Evolutionary conservation across 2,888 invertebrate species (phyloP), one percentile per base, ranked within the genome.

Genomic region (Hylaea fasciaria): DNA sequence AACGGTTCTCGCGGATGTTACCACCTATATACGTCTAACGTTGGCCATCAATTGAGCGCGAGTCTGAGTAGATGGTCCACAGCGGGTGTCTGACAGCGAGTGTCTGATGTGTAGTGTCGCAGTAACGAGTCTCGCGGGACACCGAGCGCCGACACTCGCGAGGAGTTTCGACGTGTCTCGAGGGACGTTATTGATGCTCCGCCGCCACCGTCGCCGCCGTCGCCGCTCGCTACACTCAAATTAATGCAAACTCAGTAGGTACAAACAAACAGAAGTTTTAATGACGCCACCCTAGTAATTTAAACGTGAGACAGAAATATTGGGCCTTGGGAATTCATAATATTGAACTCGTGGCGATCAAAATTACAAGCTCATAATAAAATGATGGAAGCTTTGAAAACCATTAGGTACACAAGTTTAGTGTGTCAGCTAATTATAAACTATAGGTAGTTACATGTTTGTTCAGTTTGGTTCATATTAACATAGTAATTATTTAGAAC

Each of bases 131-230:
- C 50, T 50, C 9, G 29, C 13, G 50, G 50, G 57, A 50, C 44
- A 17, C 17, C 40, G 14, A 3, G 2, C 17, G 13, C 35, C 47
- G 35, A 39, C 39, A 39, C 39, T 32, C 39, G 12, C n/a, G 2
- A 16, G 29, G 44, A 49, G 50, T 44, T 57, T 50, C 43, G 57
- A 57, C 57, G 46, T 16, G 10, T 46, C 50, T 32, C 29, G 45
- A n/a, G 50, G 14, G 55, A 41, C 13, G 57, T 57, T 57, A 57
- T 57, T 57, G 57, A 57, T 57, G 57, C 40, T 50, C n/a, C 39
- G 0, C 29, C 12, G 0, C 44, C 39, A 16, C 40, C 4, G 12
- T 14, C 50, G 7, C 32, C 54, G 16, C 28, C 17, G 10, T 9
- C 13, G 40, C 14, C 10, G 13, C 11, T 37, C 28, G 12, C 50